Evolutionary conservation across 1,140 invertebrate genomes (phyloP).

Genomic region (Himalopsyche phryganea): DNA sequence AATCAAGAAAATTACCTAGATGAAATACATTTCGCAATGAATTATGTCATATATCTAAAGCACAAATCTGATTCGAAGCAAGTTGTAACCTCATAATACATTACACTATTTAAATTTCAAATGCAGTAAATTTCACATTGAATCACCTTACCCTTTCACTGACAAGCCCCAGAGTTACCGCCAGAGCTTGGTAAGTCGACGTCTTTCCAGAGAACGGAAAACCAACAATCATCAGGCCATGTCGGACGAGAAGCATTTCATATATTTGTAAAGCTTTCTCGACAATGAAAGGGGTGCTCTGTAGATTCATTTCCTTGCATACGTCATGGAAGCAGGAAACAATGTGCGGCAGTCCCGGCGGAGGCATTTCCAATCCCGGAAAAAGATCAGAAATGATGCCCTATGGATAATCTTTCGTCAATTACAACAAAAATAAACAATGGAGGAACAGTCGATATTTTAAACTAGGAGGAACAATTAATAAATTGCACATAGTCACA

Average conservation of each 20-base stretch:
- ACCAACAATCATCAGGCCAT: conserved; percentile 89
- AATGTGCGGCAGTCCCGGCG: conserved; percentile 55
- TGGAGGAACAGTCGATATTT: too few relatives aligned
- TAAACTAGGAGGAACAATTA: too few relatives aligned
- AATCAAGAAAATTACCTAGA: not conserved
- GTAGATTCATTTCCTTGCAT: conserved; percentile 74
- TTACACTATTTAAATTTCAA: too few relatives aligned
- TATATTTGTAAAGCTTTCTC: conserved; percentile 83
- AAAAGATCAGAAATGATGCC: conserved; percentile 91
- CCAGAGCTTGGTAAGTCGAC: conserved; percentile 72
- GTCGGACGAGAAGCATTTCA: conserved; percentile 93
- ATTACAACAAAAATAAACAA: too few relatives aligned
- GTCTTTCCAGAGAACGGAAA: conserved; percentile 86
- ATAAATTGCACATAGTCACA: too few relatives aligned
- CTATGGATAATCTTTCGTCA: too few relatives aligned
- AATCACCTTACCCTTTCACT: conserved; percentile 68
- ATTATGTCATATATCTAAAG: too few relatives aligned
- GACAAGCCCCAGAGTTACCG: conserved; percentile 72
- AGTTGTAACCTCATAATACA: too few relatives aligned
- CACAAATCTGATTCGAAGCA: too few relatives aligned
- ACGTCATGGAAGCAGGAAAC: conserved; percentile 59
- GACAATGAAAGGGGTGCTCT: conserved; percentile 78
- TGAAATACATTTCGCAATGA: too few relatives aligned
- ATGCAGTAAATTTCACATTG: too few relatives aligned
- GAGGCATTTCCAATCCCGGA: conserved; percentile 77